Conservation (phyloP, 2,888 invertebrate genomes). For the Drosophila neutralis region DNA sequence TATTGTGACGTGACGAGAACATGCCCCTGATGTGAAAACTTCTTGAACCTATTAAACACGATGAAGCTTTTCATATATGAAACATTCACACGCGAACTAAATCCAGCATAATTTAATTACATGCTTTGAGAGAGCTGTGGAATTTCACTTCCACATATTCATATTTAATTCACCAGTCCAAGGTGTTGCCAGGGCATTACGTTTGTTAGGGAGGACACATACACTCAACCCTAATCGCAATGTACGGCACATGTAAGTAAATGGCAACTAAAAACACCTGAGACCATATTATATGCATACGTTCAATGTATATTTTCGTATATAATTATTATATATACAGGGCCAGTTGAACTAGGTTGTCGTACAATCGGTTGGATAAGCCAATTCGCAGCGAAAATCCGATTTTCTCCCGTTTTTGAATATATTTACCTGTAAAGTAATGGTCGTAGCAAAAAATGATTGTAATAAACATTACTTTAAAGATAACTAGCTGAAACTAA, state of each 20-base stretch:
- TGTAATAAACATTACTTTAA: neutral
- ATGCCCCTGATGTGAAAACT: slow-evolving; percentile 32
- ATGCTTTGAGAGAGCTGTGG: slow-evolving; percentile 15
- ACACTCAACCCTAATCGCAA: slow-evolving; percentile 3
- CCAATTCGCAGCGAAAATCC: neutral
- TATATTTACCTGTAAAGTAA: neutral
- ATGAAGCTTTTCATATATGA: slow-evolving; percentile 4
- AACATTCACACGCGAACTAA: slow-evolving; percentile 11
- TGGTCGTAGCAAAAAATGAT: neutral
- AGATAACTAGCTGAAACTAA: neutral
- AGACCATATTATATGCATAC: neutral
- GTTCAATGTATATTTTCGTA: neutral
- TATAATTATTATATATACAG: neutral
- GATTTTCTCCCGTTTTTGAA: neutral
- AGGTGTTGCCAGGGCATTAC: slow-evolving; percentile 41
- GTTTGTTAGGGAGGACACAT: neutral
- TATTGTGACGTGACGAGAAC: slow-evolving; percentile 30
- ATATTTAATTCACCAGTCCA: slow-evolving; percentile 2
- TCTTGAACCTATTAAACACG: slow-evolving; percentile 14
- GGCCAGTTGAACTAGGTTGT: neutral
- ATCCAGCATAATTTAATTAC: slow-evolving; percentile 52
- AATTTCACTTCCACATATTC: slow-evolving; percentile 16
- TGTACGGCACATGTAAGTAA: slow-evolving; percentile 13
- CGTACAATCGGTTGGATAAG: slow-evolving; percentile 8
- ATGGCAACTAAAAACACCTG: slow-evolving; percentile 34